Percentiles rank a stretch among this genome's conserved stretches.
phyloP scores from a whole-genome alignment of 2,888 invertebrate species.

The Lasioglossum leucozonium region DNA sequence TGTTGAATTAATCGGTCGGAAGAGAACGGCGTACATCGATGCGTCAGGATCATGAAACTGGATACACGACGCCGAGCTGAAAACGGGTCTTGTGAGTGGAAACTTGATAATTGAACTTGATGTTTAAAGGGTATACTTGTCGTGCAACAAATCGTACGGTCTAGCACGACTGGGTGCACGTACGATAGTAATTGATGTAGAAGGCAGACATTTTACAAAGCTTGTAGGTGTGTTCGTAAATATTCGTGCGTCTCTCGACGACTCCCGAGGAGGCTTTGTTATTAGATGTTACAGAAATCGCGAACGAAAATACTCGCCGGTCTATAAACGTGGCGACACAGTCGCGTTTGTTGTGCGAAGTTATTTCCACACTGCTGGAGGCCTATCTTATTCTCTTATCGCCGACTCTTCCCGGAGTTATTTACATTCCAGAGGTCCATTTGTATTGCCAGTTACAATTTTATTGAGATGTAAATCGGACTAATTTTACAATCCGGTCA shows the following conservation, averaged over 20 bases:
- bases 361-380: not conserved
- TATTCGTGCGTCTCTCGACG: not conserved
- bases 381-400: not conserved
- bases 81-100: slow-evolving; percentile 51
- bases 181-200: not conserved
- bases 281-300: not conserved
- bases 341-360: not conserved
- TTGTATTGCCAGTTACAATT: not conserved
- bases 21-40: not conserved
- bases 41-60: slow-evolving; percentile 33
- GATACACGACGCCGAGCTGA: slow-evolving; percentile 59
- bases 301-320: not conserved
- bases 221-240: not conserved
- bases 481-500: not conserved
- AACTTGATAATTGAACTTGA: slow-evolving; percentile 1
- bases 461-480: not conserved
- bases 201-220: not conserved
- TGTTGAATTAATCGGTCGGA: not conserved
- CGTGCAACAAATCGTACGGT: not conserved
- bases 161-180: not conserved
- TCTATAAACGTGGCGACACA: not conserved
- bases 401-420: not conserved
- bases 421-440: not conserved
- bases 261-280: not conserved
- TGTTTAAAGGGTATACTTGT: not conserved